Base-by-base conservation (phyloP, 2,113 vertebrate genomes). In the Cyphomyrus discorhynchus region DNA sequence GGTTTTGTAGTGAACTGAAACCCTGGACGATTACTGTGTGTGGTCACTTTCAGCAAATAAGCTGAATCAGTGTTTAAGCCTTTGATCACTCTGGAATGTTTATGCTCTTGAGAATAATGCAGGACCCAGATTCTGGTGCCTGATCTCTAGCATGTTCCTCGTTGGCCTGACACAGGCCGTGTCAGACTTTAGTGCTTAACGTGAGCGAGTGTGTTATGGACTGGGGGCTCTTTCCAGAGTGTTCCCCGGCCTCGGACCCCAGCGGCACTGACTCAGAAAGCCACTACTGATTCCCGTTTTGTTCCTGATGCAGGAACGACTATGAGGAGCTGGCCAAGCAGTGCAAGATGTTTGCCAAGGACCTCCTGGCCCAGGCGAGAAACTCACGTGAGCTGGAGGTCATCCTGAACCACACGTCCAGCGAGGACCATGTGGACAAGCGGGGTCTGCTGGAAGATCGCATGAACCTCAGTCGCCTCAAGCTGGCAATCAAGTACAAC, bases 301-400 rank as follows among this genome's bases (percentile, higher is more conserved):
- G 21, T 47, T 46, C 82, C 42, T 6, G 39, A 80, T 90, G 90
- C 92, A 99, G 98, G 95, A 99, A 97, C 88, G 98, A 99, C 95
- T 99, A 99, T 80, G 98, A 99, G 91, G 98, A 99, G 89, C 96
- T 99, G 66, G 98, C 98, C 7, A 97, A 97, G 89, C 98, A 99
- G 90, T 99, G 98, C 91, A 99, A 99, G 96, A 99, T 98, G 95
- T 99, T 99, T 94, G 98, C 98, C 95, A 99, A 99, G 94, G 98
- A 99, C 93, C 95, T 99, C 92, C 96, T 99, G 92, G 98, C 98
- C 24, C 98, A 99, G 93, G 98, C 98, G n/a, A 96, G 98, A 82
- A 99, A 99, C 94, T 99, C 98, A 3, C 95, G 98, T 31, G 98
- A 99, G 93, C 95, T 99, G 50, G 98, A 99, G 93, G 98, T 99